Percentiles rank a stretch among this genome's conserved stretches.
Conservation (phyloP, 2,113 vertebrate species). For the Seriola dumerili region DNA sequence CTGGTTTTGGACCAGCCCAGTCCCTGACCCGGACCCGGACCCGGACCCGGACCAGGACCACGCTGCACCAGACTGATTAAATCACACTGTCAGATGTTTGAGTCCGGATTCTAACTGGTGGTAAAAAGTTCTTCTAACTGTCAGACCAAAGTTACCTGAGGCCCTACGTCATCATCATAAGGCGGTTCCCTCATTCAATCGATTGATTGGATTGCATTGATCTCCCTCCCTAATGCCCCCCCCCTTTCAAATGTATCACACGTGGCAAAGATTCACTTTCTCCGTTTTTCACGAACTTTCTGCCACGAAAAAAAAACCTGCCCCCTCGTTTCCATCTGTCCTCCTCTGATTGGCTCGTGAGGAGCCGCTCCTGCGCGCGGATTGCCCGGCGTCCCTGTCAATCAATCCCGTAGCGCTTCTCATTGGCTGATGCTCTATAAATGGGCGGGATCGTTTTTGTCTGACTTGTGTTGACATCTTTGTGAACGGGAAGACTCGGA, state of each 20-base stretch:
- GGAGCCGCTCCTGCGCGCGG: neutral
- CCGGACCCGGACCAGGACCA: no score
- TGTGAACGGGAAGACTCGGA: no score
- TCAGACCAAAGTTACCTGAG: no score
- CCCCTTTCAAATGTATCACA: conserved; percentile 40
- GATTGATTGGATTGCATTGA: no score
- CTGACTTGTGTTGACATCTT: neutral
- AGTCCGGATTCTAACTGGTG: no score
- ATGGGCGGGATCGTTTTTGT: neutral
- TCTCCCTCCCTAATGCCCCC: neutral
- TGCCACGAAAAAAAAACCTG: neutral
- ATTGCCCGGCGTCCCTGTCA: accelerated
- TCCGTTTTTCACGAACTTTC: conserved; percentile 69
- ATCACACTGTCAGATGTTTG: no score
- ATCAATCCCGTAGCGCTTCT: accelerated
- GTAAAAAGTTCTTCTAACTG: no score
- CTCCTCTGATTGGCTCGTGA: conserved; percentile 59
- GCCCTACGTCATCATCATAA: no score
- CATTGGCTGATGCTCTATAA: conserved; percentile 38
- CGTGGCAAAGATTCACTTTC: conserved; percentile 73
- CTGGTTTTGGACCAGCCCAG: no score
- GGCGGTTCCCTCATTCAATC: no score
- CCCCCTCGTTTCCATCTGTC: conserved; percentile 35
- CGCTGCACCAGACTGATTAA: no score
- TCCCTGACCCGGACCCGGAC: no score